Evolutionary conservation across 2,113 vertebrate genomes (phyloP), one percentile per base, ranked within the genome.

Genomic region (Microtus richardsoni): DNA sequence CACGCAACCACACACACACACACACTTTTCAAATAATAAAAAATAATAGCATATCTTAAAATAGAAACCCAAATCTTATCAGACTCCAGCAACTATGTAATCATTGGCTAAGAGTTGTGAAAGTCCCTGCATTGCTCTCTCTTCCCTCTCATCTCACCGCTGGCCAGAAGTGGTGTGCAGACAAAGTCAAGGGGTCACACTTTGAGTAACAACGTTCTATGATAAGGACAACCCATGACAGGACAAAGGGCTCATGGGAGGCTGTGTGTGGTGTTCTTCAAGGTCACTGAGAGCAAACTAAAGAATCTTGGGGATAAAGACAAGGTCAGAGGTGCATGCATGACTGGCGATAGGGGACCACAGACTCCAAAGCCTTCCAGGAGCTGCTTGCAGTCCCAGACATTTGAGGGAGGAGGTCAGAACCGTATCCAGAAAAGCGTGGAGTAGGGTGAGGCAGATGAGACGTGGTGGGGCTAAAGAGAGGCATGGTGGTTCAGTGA

Each of bases 71-170:
- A 36, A 16, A 12, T 85, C 78, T 96, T 49, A 36, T 84, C 64
- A 95, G 73, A 74, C 36, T 91, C 70, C 26, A 95, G 79, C 54
- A 95, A 84, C 54, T 5, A 19, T 74, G 47, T 62, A 92, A 64
- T 66, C 83, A 75, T 33, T 66, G 30, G 79, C 10, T 30, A 21
- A 12, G 33, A 44, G 47, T 87, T 93, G 26, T 17, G 54, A 88
- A 70, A 49, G 26, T 85, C 80, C 89, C 17, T 5, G 39, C 47
- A 52, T 4, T 4, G 84, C 21, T 91, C 44, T 17, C 0, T 49
- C 12, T 91, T 82, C 44, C 84, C 88, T 0, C 58, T 21, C 58
- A 21, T 58, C 75, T 86, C 44, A 22, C 3, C 8, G 21, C 2
- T 11, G 47, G 41, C 16, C 71, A 39, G 60, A n/a, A 68, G 12